Percentiles rank a stretch among this genome's conserved stretches.
phyloP scores from a whole-genome alignment of 2,888 invertebrate species.

The Parthenolecanium corni region DNA sequence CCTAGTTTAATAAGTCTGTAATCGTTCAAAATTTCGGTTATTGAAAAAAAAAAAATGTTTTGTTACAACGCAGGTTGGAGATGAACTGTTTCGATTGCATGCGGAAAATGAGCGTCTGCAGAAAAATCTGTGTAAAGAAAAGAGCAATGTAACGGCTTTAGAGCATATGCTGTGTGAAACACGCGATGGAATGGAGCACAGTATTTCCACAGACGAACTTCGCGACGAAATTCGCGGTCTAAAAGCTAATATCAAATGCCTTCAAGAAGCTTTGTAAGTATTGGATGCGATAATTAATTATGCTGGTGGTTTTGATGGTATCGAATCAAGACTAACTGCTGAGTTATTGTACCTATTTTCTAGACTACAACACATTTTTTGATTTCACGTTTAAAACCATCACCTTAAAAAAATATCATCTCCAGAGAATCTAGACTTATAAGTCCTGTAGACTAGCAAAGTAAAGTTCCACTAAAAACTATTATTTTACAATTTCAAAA shows the following conservation, averaged over 20 bases:
- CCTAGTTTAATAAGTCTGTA: too few species aligned
- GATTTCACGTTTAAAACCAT: too few species aligned
- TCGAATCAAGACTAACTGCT: too few species aligned
- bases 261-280: conserved; percentile 21
- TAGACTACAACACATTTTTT: too few species aligned
- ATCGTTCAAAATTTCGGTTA: too few species aligned
- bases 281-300: background rate
- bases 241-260: conserved; percentile 19
- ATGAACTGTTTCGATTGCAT: conserved; percentile 6
- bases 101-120: conserved; percentile 14
- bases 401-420: too few species aligned
- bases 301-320: background rate
- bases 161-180: conserved; percentile 5
- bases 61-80: background rate
- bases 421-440: too few species aligned
- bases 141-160: background rate
- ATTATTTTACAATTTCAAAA: too few species aligned
- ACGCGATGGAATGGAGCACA: background rate
- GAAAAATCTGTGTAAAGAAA: conserved; percentile 2
- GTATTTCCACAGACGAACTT: conserved; percentile 7
- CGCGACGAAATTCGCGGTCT: conserved; percentile 20
- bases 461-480: too few species aligned
- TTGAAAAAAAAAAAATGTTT: too few species aligned
- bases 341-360: too few species aligned
- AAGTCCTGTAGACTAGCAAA: too few species aligned